A percentile compares a stretch with the other conserved stretches of the same genome.
These are phyloP conservation scores for Cephalopachus bancanus DNA, from an alignment of 2,797 vertebrate genomes.

Conservation along the genomic window DNA sequence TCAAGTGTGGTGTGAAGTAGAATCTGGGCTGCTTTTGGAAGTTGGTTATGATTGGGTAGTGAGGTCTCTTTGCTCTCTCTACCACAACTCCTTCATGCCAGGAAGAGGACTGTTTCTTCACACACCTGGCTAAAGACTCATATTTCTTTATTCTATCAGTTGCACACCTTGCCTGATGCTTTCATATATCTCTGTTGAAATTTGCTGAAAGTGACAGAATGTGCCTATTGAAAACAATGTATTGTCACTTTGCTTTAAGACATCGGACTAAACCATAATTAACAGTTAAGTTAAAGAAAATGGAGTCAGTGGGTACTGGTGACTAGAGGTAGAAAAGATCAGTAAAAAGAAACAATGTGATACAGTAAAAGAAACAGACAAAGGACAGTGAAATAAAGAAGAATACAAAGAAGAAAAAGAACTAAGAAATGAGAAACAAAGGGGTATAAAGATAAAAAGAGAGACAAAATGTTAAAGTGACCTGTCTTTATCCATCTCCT, in stretches of 20 bases:
- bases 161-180: background rate
- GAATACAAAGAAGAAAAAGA: background rate
- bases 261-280: conserved; percentile 40
- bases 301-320: background rate
- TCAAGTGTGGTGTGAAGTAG: no score
- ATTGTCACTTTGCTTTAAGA: conserved; percentile 50
- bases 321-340: background rate
- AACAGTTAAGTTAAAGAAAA: conserved; percentile 62
- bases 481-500: fast-evolving
- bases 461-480: fast-evolving
- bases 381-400: background rate
- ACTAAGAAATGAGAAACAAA: background rate
- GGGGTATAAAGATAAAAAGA: background rate
- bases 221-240: conserved; percentile 37
- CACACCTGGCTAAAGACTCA: background rate
- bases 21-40: background rate
- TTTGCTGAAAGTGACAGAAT: conserved; percentile 56
- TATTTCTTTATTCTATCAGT: conserved; percentile 6
- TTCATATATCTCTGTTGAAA: conserved; percentile 55
- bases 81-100: background rate
- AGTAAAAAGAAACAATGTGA: background rate
- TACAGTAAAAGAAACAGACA: background rate
- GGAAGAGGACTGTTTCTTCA: background rate
- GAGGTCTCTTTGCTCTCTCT: background rate
- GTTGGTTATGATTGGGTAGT: background rate